phyloP scores from a whole-genome alignment of 2,113 vertebrate genomes.

The Cynopterus brachyotis region DNA sequence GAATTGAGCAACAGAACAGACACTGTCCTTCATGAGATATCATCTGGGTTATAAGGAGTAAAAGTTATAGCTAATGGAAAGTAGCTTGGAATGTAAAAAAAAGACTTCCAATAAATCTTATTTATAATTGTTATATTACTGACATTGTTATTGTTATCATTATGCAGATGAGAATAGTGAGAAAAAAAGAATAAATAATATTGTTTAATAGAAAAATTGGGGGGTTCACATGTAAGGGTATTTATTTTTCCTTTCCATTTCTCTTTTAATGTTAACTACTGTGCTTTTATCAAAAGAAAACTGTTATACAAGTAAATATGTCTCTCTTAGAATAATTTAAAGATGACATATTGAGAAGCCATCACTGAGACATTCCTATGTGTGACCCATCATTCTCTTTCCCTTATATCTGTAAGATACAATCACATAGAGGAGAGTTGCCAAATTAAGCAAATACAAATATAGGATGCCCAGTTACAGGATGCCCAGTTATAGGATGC shows the following conservation, averaged over 20 bases:
- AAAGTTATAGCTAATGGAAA: neutral
- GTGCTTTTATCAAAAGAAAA: neutral
- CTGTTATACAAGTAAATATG: neutral
- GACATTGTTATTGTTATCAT: neutral
- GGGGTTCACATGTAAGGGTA: neutral
- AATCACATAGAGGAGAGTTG: neutral
- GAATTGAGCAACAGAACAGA: neutral
- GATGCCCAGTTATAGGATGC: too few species aligned
- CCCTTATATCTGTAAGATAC: neutral
- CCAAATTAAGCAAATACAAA: too few species aligned
- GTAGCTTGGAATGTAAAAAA: neutral
- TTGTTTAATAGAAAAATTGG: neutral
- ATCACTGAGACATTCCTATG: neutral
- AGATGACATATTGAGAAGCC: neutral
- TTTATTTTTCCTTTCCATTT: neutral
- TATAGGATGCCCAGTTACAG: too few species aligned
- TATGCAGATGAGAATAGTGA: neutral
- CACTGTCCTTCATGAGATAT: neutral
- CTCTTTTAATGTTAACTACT: neutral
- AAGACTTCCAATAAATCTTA: neutral
- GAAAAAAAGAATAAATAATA: neutral
- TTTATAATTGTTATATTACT: neutral
- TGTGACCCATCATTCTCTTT: neutral
- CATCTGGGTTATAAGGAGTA: neutral
- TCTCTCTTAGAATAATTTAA: neutral